Evolutionary conservation across 2,888 invertebrate species (phyloP), one percentile per base, ranked within the genome.

Genomic region (Sinohyriopsis cumingii): DNA sequence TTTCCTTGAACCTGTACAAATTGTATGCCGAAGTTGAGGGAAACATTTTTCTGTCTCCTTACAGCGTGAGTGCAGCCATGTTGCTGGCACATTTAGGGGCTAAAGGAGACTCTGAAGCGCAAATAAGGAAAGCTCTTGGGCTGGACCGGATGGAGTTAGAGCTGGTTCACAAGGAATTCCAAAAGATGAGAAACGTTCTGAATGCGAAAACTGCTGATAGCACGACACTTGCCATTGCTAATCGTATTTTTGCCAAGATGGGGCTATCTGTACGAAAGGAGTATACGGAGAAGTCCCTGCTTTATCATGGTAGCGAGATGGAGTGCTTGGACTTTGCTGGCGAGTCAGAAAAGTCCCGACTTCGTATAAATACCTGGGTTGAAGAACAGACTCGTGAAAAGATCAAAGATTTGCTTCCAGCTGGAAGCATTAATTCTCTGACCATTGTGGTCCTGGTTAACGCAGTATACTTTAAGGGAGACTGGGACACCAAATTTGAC

Each of bases 341-440:
- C 5, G 72, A 86, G 45, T 55, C 85, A 0, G 84, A 82, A 0
- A 92, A 92, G 1, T 86, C 91, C 24, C 70, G 84, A 61, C 19
- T 53, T 19, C 66, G 63, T 7, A 96, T 98, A 63, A 98, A 98
- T 87, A 81, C 89, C 55, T 97, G 96, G 95, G 95, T 96, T 57
- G 93, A 94, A 85, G 88, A 92, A 7, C 93, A 95, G 85, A 98
- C 98, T 0, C 93, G 95, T 66, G 90, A 94, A 12, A 95, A 94
- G 88, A 97, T 98, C 70, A 93, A 93, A 80, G 92, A 96, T 82
- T 91, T 98, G 3, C 90, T 98, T 63, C 87, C 91, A 1, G 28
- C 92, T 1, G 92, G 92, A n/a, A 74, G 82, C 12, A 78, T 91
- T 19, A 82, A 76, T 62, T 28, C 76, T 5, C n/a, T 71, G 7